These are phyloP conservation scores for Lagocephalus sceleratus DNA, from an alignment of 2,797 vertebrate genomes.

Conservation along the genomic window DNA sequence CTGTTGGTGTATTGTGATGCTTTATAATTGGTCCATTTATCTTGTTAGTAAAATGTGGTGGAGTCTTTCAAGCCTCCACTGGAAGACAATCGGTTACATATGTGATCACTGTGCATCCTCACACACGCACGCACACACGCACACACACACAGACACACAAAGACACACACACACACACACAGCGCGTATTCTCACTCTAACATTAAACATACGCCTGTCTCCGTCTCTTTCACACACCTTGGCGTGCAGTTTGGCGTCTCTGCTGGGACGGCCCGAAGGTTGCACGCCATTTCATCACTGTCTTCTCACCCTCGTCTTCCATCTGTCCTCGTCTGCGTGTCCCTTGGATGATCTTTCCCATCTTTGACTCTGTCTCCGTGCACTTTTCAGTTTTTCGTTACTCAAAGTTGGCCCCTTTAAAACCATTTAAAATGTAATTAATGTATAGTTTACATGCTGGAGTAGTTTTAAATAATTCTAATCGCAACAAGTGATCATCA, in stretches of 20 bases:
- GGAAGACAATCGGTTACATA: constrained; percentile 50
- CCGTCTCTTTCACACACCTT: constrained; percentile 20
- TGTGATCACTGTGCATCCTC: constrained; percentile 43
- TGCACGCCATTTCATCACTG: constrained; percentile 52
- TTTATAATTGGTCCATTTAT: constrained; percentile 58
- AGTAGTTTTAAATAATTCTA: too few relatives aligned
- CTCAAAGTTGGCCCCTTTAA: too few relatives aligned
- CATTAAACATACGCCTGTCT: neutral
- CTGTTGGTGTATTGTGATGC: constrained; percentile 47
- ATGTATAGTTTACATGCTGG: too few relatives aligned
- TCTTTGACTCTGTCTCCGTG: neutral
- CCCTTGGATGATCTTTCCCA: constrained; percentile 41
- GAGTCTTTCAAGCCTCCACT: constrained; percentile 35
- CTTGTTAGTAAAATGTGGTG: constrained; percentile 52
- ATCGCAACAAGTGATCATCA: too few relatives aligned
- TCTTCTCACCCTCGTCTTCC: constrained; percentile 20
- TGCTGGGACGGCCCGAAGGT: constrained; percentile 26
- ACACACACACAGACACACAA: neutral
- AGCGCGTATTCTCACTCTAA: neutral
- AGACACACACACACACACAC: neutral
- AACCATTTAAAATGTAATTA: too few relatives aligned
- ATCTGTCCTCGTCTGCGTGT: constrained; percentile 21
- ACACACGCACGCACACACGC: constrained; percentile 14
- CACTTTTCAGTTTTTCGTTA: neutral
- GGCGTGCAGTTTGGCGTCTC: constrained; percentile 12